A percentile compares a stretch with the other conserved stretches of the same genome.
phyloP scores from a whole-genome alignment of 2,113 vertebrate species.

The Oncorhynchus kisutch region DNA sequence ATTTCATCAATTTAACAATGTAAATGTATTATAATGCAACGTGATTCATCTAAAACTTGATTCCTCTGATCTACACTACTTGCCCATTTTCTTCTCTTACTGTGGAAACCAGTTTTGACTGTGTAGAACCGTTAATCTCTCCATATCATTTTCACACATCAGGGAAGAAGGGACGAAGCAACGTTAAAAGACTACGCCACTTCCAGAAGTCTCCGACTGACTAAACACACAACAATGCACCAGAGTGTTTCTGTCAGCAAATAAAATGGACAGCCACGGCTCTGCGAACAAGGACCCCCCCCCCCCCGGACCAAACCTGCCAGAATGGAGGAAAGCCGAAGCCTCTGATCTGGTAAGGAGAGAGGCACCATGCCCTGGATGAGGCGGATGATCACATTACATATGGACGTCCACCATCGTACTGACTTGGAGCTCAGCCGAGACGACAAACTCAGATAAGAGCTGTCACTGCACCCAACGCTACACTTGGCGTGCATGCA shows the following conservation, averaged over 20 bases:
- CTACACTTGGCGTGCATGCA: constrained; percentile 38
- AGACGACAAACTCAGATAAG: constrained; percentile 48
- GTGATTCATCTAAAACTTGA: no score
- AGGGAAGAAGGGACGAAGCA: constrained; percentile 1
- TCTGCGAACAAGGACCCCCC: constrained; percentile 28
- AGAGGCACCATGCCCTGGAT: constrained; percentile 39
- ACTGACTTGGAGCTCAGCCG: constrained; percentile 41
- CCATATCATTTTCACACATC: no score
- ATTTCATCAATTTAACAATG: no score
- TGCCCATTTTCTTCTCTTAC: no score
- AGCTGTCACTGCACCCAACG: constrained; percentile 47
- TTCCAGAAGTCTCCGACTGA: background rate
- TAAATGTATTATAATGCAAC: no score
- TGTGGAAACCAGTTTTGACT: no score
- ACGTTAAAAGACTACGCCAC: background rate
- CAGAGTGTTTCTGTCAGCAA: constrained; percentile 18
- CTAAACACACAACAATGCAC: constrained; percentile 29
- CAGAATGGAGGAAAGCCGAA: constrained; percentile 13
- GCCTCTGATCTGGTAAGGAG: constrained; percentile 35
- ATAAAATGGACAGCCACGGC: constrained; percentile 47
- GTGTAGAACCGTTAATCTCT: no score
- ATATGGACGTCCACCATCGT: constrained; percentile 52
- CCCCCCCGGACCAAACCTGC: constrained; percentile 18
- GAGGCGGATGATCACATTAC: constrained; percentile 49
- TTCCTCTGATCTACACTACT: no score